Conservation (phyloP, 2,797 vertebrate species). For the Atherinosoma microstoma region DNA sequence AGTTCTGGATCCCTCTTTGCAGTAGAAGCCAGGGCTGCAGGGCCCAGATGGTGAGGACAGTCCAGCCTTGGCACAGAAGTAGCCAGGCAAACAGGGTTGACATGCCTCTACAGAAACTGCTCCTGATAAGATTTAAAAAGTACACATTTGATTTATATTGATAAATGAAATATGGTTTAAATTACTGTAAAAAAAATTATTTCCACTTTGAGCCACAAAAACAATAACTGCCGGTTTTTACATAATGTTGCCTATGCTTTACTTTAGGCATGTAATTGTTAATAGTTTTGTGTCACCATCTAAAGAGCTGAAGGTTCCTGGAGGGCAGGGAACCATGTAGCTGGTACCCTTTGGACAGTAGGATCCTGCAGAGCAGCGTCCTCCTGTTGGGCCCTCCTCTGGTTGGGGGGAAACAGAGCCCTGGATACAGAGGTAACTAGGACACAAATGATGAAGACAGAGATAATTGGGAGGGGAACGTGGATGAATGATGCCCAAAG, state of each 20-base stretch:
- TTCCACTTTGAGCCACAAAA: neutral
- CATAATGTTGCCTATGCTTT: neutral
- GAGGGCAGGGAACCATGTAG: conserved; percentile 81
- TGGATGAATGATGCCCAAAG: conserved; percentile 45
- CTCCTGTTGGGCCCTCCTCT: conserved; percentile 71
- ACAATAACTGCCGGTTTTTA: neutral
- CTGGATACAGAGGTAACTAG: conserved; percentile 82
- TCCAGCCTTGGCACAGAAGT: conserved; percentile 85
- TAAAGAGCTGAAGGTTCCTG: conserved; percentile 79
- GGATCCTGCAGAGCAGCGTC: conserved; percentile 80
- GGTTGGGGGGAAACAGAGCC: conserved; percentile 79
- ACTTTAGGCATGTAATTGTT: conserved; percentile 22
- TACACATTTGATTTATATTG: neutral
- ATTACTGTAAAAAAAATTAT: neutral
- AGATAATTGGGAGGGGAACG: conserved; percentile 8
- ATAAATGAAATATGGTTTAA: neutral
- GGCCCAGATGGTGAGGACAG: conserved; percentile 83
- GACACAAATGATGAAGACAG: conserved; percentile 36
- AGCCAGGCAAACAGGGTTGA: conserved; percentile 83
- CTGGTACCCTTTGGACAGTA: conserved; percentile 81
- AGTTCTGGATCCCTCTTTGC: conserved; percentile 75
- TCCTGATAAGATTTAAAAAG: conserved; percentile 62
- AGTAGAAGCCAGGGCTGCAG: conserved; percentile 86
- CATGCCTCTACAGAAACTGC: conserved; percentile 81
- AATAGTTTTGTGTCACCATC: conserved; percentile 69